These are phyloP conservation scores for Mamestra brassicae DNA, from an alignment of 2,888 invertebrate genomes.

Conservation along the genomic window DNA sequence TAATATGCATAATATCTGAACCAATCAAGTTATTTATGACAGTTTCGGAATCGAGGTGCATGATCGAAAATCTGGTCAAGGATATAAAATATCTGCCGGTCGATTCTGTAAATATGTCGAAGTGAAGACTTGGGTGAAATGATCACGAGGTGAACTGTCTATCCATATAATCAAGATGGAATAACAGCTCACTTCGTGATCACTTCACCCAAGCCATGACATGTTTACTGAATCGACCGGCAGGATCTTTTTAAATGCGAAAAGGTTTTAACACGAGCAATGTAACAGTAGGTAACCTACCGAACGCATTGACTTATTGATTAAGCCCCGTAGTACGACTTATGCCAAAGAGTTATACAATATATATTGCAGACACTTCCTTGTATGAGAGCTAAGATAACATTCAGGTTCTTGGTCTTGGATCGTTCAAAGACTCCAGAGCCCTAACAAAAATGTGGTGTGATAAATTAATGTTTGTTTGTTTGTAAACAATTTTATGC, in stretches of 20 bases:
- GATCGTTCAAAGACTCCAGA: neutral
- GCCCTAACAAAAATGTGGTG: neutral
- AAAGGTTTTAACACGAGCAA: neutral
- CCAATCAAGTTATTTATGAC: neutral
- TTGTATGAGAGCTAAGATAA: neutral
- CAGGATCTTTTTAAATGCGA: too few species aligned
- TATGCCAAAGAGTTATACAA: neutral
- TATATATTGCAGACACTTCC: neutral
- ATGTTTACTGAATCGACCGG: too few species aligned
- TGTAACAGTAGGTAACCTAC: neutral
- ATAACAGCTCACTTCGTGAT: too few species aligned
- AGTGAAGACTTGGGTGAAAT: too few species aligned
- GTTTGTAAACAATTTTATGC: slow-evolving; percentile 3
- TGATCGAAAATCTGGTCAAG: neutral
- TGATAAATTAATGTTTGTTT: neutral
- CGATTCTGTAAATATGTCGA: too few species aligned
- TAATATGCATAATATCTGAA: neutral
- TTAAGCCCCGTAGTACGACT: neutral
- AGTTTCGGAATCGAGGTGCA: neutral
- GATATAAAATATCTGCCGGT: neutral
- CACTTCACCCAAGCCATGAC: too few species aligned
- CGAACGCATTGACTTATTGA: neutral
- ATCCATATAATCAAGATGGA: too few species aligned
- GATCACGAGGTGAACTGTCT: too few species aligned
- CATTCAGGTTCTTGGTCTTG: neutral